Evolutionary conservation across 2,797 vertebrate species (phyloP), one percentile per base, ranked within the genome.

Genomic region (Smutsia gigantea): DNA sequence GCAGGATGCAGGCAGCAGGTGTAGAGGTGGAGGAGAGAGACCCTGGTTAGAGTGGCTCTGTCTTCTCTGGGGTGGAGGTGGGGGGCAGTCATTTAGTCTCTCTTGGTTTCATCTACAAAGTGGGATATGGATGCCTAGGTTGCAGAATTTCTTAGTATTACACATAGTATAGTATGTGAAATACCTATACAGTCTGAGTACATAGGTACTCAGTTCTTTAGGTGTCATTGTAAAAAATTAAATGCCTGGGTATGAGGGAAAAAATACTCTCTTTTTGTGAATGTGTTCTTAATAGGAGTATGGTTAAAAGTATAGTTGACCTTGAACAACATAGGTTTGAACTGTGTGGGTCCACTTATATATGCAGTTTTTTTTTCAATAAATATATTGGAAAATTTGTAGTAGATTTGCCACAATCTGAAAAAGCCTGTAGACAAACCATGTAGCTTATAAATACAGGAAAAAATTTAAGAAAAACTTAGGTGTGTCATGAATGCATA

Each of bases 281-380:
- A 96, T 83, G 90, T 51, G 4, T 78, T 72, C 55, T 97, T 96
- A 53, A 84, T 90, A 87, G 59, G 51, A 96, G 92, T 98, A 96
- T 94, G 49, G 64, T 97, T 87, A 55, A 87, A 95, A 77, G 49
- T 42, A 86, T 46, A 46, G 46, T 46, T 46, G 46, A 46, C 46
- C 46, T 46, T 46, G 46, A 46, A 46, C 46, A 46, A 12, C 46
- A 10, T 46, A 10, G 46, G 46, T 46, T 46, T 46, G 46, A 46
- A 46, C 46, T 46, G 11, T 46, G 46, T 46, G 46, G 46, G 46
- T 46, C 46, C 46, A 46, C 46, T 46, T 46, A 46, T 46, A 46
- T 46, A 46, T 46, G 46, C 46, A 46, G 42, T 12, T 46, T 46
- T 12, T 46, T 46, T 46, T 11, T 46, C 46, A 46, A 46, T 46